These are phyloP conservation scores for Aleiodes leptofemur DNA, from an alignment of 2,888 invertebrate genomes.

Conservation along the genomic window DNA sequence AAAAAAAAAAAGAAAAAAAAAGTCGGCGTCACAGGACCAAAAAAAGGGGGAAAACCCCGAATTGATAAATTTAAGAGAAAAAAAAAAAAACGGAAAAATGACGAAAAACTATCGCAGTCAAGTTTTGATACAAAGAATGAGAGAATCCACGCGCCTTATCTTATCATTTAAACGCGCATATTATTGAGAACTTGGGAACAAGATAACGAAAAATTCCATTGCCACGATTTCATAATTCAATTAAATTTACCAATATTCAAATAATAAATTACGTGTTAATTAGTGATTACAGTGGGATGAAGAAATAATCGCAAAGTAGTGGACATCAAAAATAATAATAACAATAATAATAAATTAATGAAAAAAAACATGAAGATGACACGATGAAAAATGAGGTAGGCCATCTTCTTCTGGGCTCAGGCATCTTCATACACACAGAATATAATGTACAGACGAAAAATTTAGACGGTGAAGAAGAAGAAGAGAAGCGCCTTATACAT, in stretches of 20 bases:
- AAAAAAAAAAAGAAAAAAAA: conserved; percentile 31
- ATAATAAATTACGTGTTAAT: background rate
- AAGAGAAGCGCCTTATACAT: background rate
- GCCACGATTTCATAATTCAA: conserved; percentile 29
- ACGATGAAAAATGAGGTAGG: background rate
- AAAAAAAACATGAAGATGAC: background rate
- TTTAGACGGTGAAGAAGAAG: background rate
- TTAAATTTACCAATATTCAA: conserved; percentile 29
- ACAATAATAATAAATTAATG: background rate
- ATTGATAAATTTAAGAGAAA: conserved; percentile 14
- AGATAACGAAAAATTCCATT: conserved; percentile 54
- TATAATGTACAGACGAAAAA: conserved; percentile 10
- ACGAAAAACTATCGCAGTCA: conserved; percentile 27
- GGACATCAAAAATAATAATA: background rate
- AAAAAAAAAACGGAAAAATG: conserved; percentile 32
- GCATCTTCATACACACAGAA: conserved; percentile 6
- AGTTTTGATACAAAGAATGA: conserved; percentile 44
- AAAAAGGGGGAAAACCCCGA: conserved; percentile 27
- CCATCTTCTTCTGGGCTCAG: conserved; percentile 11
- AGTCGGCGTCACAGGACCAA: background rate
- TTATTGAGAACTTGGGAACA: conserved; percentile 54
- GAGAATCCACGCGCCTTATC: conserved; percentile 40
- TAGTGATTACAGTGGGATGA: background rate
- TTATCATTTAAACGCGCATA: conserved; percentile 53
- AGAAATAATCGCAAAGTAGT: background rate